These are phyloP conservation scores for Eublepharis macularius DNA, from an alignment of 2,113 vertebrate genomes.

Conservation along the genomic window DNA sequence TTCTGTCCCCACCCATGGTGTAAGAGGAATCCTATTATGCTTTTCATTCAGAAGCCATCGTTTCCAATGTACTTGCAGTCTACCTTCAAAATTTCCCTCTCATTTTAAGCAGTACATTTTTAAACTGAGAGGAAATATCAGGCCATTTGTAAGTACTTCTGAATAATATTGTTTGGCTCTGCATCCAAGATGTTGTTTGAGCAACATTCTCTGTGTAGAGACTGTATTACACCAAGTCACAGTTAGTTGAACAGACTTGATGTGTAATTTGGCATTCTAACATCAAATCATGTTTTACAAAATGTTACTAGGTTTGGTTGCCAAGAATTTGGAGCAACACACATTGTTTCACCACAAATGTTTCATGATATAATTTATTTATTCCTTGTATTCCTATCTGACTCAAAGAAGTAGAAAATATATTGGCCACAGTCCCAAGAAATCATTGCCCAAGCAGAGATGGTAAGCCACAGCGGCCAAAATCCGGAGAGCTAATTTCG, in stretches of 20 bases:
- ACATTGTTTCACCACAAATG: constrained; percentile 35
- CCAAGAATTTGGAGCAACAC: constrained; percentile 16
- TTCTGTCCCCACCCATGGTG: not conserved
- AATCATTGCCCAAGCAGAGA: not conserved
- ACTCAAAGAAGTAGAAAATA: not conserved
- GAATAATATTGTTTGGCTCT: constrained; percentile 52
- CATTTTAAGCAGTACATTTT: constrained; percentile 45
- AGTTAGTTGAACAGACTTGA: constrained; percentile 62
- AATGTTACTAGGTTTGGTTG: constrained; percentile 44
- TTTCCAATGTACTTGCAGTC: not conserved
- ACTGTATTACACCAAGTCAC: constrained; percentile 50
- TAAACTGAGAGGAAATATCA: constrained; percentile 57
- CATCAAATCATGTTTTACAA: constrained; percentile 50
- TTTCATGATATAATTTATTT: not conserved
- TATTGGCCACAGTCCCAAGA: not conserved
- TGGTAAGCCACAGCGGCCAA: not conserved
- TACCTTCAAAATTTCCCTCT: not conserved
- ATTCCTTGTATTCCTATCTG: not conserved
- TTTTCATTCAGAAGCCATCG: not conserved
- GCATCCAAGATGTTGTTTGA: constrained; percentile 59
- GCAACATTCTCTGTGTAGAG: constrained; percentile 36
- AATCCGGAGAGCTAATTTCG: not conserved
- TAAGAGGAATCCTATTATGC: not conserved
- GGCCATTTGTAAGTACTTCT: constrained; percentile 51
- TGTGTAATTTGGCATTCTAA: constrained; percentile 48